A percentile compares a stretch with the other conserved stretches of the same genome.
phyloP scores from a whole-genome alignment of 2,797 vertebrate genomes.

The Hafferia zeledoni region DNA sequence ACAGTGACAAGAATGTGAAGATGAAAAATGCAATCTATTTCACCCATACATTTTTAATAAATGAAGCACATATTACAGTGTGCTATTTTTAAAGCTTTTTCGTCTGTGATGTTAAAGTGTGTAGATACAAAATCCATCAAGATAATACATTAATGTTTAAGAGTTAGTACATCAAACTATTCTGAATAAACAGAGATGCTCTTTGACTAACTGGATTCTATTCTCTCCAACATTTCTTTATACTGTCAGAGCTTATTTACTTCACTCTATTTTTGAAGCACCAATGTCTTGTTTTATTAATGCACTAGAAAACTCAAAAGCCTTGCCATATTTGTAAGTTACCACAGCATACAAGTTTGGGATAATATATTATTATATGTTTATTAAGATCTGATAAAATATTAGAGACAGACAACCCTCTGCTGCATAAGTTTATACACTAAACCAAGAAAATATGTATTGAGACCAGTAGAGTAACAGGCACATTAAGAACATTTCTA shows the following conservation, averaged over 20 bases:
- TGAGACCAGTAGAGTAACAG: background rate
- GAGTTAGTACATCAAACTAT: constrained; percentile 31
- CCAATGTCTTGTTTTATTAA: constrained; percentile 37
- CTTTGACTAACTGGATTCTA: constrained; percentile 7
- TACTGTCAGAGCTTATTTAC: constrained; percentile 53
- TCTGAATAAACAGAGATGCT: constrained; percentile 51
- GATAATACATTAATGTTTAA: constrained; percentile 57
- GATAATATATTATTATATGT: background rate
- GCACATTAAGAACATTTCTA: background rate
- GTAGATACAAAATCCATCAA: constrained; percentile 57
- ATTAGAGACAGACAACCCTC: background rate
- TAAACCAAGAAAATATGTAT: background rate
- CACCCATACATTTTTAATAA: constrained; percentile 37
- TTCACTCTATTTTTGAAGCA: constrained; percentile 27
- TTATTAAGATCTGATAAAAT: constrained; percentile 21
- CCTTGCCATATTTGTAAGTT: background rate
- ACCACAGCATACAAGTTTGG: background rate
- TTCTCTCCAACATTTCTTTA: constrained; percentile 20
- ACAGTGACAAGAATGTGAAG: constrained; percentile 9
- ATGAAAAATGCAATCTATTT: constrained; percentile 30
- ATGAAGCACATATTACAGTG: background rate
- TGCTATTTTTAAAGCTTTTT: constrained; percentile 49
- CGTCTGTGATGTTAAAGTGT: constrained; percentile 4
- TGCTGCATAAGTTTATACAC: background rate
- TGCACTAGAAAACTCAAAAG: background rate